A percentile compares a stretch with the other conserved stretches of the same genome.
These are phyloP conservation scores for Mongoloraphidia duomilia DNA, from an alignment of 2,888 invertebrate species.

Conservation along the genomic window DNA sequence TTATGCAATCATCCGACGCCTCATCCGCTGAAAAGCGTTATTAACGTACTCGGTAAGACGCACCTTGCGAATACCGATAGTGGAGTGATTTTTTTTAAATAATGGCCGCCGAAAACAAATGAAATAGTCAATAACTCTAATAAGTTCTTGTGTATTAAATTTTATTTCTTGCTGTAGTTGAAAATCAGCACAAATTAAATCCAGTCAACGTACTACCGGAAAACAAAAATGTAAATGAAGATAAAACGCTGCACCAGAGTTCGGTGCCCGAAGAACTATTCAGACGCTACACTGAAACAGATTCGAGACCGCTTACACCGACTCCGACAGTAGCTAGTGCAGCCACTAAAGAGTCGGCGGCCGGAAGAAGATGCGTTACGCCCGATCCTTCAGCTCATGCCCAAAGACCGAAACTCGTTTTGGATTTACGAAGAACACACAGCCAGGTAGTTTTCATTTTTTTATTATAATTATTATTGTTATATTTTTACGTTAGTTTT, in stretches of 20 bases:
- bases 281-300: constrained; percentile 67
- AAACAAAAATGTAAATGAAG: constrained; percentile 2
- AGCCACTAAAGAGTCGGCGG: constrained; percentile 50
- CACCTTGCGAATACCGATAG: too few relatives aligned
- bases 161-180: too few relatives aligned
- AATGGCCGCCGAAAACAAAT: too few relatives aligned
- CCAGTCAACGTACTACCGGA: not conserved
- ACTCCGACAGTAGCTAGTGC: constrained; percentile 63
- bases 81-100: too few relatives aligned
- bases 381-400: constrained; percentile 43
- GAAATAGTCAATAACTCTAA: too few relatives aligned
- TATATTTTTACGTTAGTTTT: not conserved
- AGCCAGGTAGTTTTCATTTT: constrained; percentile 39
- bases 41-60: too few relatives aligned
- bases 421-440: constrained; percentile 53
- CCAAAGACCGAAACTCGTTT: constrained; percentile 52
- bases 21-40: too few relatives aligned
- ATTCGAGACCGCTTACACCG: constrained; percentile 68
- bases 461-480: not conserved
- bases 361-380: constrained; percentile 48
- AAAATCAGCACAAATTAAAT: too few relatives aligned
- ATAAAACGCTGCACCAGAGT: not conserved
- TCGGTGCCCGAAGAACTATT: constrained; percentile 56
- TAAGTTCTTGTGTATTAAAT: too few relatives aligned
- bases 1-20: constrained; percentile 69